Conservation (phyloP, 1,140 invertebrate genomes). For the Euura saliciscinereae region DNA sequence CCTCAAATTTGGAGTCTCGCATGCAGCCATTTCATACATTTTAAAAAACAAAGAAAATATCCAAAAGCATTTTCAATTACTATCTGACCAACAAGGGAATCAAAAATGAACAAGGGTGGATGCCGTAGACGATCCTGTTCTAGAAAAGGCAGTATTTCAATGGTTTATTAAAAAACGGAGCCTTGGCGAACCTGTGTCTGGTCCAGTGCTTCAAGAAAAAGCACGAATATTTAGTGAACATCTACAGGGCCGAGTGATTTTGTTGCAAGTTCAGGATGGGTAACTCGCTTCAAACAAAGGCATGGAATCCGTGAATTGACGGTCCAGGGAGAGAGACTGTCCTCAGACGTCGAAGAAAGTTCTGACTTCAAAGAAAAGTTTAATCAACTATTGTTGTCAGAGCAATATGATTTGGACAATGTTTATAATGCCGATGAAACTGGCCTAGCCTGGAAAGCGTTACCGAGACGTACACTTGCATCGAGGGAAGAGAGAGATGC, state of each 20-base stretch:
- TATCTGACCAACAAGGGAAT: no score
- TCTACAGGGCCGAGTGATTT: slow-evolving; percentile 27
- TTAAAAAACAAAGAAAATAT: no score
- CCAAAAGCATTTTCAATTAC: no score
- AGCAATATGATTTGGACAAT: slow-evolving; percentile 20
- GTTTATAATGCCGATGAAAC: slow-evolving; percentile 31
- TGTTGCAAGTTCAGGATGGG: slow-evolving; percentile 33
- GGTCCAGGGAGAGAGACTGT: slow-evolving; percentile 26
- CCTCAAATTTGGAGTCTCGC: no score
- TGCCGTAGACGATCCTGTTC: no score
- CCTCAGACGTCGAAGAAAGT: slow-evolving; percentile 15
- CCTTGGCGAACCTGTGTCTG: no score
- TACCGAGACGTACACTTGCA: slow-evolving; percentile 29
- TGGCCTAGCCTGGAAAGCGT: slow-evolving; percentile 29
- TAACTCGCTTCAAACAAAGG: slow-evolving; percentile 29
- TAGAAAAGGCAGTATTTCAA: no score
- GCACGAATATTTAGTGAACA: slow-evolving; percentile 28
- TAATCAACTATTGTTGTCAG: slow-evolving; percentile 4
- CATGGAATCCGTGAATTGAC: slow-evolving; percentile 24
- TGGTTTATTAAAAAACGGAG: no score
- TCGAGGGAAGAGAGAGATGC: slow-evolving; percentile 16
- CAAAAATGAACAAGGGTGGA: no score
- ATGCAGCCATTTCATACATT: no score
- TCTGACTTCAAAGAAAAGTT: slow-evolving; percentile 19
- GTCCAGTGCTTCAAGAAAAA: slow-evolving; percentile 20